These are phyloP conservation scores for Typhlomys cinereus DNA, from an alignment of 2,113 vertebrate genomes.

Conservation along the genomic window DNA sequence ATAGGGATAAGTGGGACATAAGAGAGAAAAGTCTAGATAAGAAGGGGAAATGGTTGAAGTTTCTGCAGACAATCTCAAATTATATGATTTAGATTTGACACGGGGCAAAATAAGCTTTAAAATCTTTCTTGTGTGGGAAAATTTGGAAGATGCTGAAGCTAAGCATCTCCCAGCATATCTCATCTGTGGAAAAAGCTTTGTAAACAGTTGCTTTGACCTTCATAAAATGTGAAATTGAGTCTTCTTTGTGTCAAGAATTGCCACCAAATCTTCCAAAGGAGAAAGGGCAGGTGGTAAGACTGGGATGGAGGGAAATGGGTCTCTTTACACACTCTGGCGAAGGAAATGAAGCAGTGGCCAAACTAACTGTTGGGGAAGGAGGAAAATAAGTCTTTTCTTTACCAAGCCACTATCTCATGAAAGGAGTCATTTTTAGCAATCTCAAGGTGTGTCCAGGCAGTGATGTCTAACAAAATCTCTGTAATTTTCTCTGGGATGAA, in stretches of 20 bases:
- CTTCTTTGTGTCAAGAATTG: background rate
- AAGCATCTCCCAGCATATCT: background rate
- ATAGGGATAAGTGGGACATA: too few relatives aligned
- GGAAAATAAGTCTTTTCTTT: constrained; percentile 48
- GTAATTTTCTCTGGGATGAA: background rate
- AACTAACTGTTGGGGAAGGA: constrained; percentile 26
- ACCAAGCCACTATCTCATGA: background rate
- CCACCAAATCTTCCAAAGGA: background rate
- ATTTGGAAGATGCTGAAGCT: background rate
- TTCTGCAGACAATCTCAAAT: background rate
- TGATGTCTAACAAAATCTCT: background rate
- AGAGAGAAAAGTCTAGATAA: background rate
- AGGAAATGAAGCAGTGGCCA: background rate
- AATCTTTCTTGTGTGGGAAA: background rate
- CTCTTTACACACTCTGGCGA: background rate
- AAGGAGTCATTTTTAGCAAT: background rate
- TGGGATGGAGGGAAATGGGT: background rate
- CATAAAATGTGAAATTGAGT: background rate
- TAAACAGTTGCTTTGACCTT: background rate
- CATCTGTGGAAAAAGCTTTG: background rate
- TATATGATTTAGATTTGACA: background rate
- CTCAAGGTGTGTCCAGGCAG: constrained; percentile 4
- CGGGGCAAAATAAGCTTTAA: background rate
- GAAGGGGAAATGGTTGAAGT: background rate
- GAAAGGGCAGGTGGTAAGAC: background rate